Conservation (phyloP, 2,113 vertebrate species). For the Scartelaos histophorus region DNA sequence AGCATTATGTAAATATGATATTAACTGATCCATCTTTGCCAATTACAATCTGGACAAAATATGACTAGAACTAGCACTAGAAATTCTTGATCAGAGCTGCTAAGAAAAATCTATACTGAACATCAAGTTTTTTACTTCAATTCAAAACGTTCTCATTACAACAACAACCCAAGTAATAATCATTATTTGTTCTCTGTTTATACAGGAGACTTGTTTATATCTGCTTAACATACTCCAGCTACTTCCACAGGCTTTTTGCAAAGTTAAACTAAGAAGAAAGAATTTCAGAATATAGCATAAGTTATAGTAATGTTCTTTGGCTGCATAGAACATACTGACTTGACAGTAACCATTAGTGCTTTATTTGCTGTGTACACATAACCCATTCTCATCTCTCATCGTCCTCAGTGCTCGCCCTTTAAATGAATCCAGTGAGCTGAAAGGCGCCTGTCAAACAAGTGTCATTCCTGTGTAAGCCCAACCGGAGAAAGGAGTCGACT, state of each 20-base stretch:
- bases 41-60: no score
- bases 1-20: no score
- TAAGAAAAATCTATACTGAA: no score
- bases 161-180: background rate
- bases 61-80: no score
- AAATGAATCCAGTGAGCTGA: constrained; percentile 4
- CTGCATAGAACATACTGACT: background rate
- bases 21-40: no score
- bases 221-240: background rate
- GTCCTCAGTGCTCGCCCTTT: constrained; percentile 12
- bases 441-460: constrained; percentile 20
- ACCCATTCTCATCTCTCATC: background rate
- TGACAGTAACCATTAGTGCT: background rate
- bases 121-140: no score
- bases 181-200: background rate
- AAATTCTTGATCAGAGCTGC: no score
- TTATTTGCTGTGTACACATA: constrained; percentile 7
- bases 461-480: constrained; percentile 23
- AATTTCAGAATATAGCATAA: background rate
- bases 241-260: background rate
- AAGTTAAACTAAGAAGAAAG: background rate
- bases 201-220: background rate
- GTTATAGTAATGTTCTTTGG: background rate
- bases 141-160: background rate
- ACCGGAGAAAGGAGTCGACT: constrained; percentile 39